Conservation (phyloP, 2,888 invertebrate species). For the Willowsia nigromaculata region DNA sequence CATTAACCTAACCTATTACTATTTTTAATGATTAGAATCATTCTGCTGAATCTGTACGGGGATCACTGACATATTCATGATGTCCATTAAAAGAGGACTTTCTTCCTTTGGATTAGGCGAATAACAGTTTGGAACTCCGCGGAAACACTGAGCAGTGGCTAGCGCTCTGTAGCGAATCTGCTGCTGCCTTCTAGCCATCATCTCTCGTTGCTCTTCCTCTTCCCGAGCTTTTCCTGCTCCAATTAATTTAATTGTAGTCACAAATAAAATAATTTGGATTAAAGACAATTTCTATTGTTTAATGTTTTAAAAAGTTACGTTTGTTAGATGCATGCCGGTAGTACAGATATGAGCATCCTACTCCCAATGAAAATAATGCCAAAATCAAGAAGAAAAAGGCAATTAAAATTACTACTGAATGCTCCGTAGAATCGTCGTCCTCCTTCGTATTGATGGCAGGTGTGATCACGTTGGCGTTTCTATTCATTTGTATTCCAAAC, state of each 20-base stretch:
- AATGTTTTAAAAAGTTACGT: constrained; percentile 31
- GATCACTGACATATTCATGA: constrained; percentile 24
- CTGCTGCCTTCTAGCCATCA: background rate
- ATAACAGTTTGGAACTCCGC: constrained; percentile 51
- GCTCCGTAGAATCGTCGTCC: background rate
- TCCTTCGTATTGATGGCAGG: background rate
- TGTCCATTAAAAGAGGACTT: background rate
- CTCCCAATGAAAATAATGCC: constrained; percentile 3
- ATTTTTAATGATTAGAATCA: too few species aligned
- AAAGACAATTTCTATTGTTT: background rate
- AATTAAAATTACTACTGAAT: constrained; percentile 29
- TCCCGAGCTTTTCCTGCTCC: background rate
- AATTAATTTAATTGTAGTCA: background rate
- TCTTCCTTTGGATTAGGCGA: constrained; percentile 54
- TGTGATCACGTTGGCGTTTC: background rate
- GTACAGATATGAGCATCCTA: constrained; percentile 30
- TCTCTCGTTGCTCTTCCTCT: background rate
- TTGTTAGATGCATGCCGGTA: constrained; percentile 39
- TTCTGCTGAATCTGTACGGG: constrained; percentile 37
- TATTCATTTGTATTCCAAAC: too few species aligned
- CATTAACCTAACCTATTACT: too few species aligned
- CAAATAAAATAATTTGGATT: background rate
- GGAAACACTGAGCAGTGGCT: constrained; percentile 18
- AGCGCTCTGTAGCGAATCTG: background rate
- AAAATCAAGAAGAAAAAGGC: constrained; percentile 42